Conservation (phyloP, 2,888 invertebrate species). For the Chloroclystis v-ata region DNA sequence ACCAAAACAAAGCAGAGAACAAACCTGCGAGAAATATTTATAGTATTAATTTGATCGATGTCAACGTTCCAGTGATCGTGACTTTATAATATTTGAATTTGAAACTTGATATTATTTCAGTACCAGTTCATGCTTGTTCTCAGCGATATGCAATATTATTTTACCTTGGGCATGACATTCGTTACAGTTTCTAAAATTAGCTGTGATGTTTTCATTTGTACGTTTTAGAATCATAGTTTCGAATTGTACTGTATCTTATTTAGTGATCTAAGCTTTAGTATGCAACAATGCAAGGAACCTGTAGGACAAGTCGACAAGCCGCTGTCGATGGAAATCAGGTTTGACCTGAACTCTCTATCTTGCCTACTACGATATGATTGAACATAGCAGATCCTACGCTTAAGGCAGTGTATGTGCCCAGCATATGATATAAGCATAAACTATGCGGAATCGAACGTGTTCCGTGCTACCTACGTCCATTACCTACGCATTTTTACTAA, state of each 20-base stretch:
- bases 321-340: conserved; percentile 33
- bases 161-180: conserved; percentile 25
- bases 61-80: conserved; percentile 39
- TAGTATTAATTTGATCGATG: conserved; percentile 32
- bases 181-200: conserved; percentile 17
- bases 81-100: conserved; percentile 26
- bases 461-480: conserved; percentile 35
- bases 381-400: conserved; percentile 24
- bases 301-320: conserved; percentile 38
- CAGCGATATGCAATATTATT: conserved; percentile 22
- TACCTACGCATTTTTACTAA: conserved; percentile 32
- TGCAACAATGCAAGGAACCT: conserved; percentile 22
- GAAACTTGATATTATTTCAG: conserved; percentile 24
- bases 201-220: neutral
- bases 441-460: conserved; percentile 48
- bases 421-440: conserved; percentile 38
- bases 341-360: conserved; percentile 33
- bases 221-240: neutral
- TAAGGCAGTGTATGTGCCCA: conserved; percentile 37
- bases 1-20: conserved; percentile 50
- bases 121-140: conserved; percentile 17
- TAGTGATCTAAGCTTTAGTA: conserved; percentile 6
- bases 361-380: conserved; percentile 21
- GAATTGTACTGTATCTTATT: conserved; percentile 6
- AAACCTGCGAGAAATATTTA: conserved; percentile 23